These are phyloP conservation scores for Spermophilus dauricus DNA, from an alignment of 2,113 vertebrate species.

Conservation along the genomic window DNA sequence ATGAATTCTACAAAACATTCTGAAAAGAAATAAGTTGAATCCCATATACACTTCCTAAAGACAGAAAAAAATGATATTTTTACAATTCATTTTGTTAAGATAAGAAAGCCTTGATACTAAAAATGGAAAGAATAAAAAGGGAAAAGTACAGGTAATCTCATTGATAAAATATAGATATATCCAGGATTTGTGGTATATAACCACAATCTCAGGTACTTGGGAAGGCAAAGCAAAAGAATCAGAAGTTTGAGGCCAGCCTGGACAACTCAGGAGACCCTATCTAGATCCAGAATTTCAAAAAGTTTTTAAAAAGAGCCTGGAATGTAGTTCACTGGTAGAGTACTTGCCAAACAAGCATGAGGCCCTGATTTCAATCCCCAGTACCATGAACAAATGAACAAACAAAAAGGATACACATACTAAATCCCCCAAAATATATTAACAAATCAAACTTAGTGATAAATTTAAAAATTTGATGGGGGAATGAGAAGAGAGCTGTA, in stretches of 20 bases:
- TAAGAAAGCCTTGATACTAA: constrained; percentile 14
- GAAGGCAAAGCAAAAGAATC: not conserved
- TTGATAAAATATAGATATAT: not conserved
- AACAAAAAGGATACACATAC: too few species aligned
- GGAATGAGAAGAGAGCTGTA: not conserved
- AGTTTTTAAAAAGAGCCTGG: not conserved
- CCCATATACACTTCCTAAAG: not conserved
- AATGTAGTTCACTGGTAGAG: not conserved
- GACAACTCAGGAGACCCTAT: not conserved
- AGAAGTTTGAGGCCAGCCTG: not conserved
- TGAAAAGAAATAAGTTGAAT: not conserved
- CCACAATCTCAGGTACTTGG: not conserved
- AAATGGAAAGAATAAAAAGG: not conserved
- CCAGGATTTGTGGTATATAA: not conserved
- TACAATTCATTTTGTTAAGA: not conserved
- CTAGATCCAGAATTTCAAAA: not conserved
- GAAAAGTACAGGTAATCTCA: not conserved
- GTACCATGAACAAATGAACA: too few species aligned
- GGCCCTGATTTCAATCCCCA: not conserved
- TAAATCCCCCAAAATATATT: not conserved
- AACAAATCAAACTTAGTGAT: not conserved
- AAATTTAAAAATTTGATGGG: not conserved
- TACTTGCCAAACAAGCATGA: not conserved
- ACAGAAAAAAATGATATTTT: not conserved
- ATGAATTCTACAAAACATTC: not conserved